A percentile compares a stretch with the other conserved stretches of the same genome.
phyloP scores from a whole-genome alignment of 2,797 vertebrate genomes.

The Aplochiton taeniatus region DNA sequence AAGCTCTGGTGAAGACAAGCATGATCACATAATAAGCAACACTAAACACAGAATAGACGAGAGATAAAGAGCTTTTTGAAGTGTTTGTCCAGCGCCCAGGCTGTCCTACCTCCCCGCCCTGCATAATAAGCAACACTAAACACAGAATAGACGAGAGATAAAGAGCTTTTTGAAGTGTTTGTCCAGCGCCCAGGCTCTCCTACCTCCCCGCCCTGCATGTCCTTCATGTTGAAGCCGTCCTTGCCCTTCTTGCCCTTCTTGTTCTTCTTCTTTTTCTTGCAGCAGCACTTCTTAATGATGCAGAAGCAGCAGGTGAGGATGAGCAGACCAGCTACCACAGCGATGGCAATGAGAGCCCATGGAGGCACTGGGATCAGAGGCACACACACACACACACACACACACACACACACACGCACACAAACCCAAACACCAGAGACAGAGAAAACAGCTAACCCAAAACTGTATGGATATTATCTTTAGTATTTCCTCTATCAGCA shows the following conservation, averaged over 20 bases:
- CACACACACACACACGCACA: background rate
- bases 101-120: slow-evolving; percentile 78
- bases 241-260: slow-evolving; percentile 98
- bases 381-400: slow-evolving; percentile 15
- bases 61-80: background rate
- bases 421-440: background rate
- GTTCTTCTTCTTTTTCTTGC: slow-evolving; percentile 99
- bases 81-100: slow-evolving; percentile 9
- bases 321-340: slow-evolving; percentile 89
- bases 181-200: slow-evolving; percentile 34
- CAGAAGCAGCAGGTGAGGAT: slow-evolving; percentile 97
- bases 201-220: slow-evolving; percentile 84
- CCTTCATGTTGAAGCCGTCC: slow-evolving; percentile 86
- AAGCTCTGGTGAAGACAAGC: no score
- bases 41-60: no score
- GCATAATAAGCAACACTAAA: no score
- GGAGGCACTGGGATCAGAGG: slow-evolving; percentile 81
- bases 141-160: no score
- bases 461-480: no score
- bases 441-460: background rate
- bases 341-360: slow-evolving; percentile 94
- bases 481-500: no score
- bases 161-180: slow-evolving; percentile 2
- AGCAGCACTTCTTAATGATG: slow-evolving; percentile 99
- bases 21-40: no score